Base-by-base conservation (phyloP, 2,113 vertebrate species). In the Papio anubis region DNA sequence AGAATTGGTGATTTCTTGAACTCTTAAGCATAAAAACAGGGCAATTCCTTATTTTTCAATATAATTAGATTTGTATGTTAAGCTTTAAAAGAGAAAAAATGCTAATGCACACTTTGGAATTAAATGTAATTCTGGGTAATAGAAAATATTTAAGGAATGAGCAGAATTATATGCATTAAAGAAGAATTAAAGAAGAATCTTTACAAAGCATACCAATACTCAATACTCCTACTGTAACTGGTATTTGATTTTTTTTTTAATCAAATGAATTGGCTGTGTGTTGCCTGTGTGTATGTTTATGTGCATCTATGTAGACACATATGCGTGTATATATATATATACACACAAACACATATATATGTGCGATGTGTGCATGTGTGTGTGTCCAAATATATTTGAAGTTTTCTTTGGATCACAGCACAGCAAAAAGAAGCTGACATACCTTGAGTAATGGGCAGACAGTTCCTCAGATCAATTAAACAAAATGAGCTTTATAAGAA, bases 401-500 rank as follows among this genome's bases (percentile, higher is more conserved):
- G 8, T 90, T 92, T 93, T 90, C 35, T 70, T 95, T 88, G 45
- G 14, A 76, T 85, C 45, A 80, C 13, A 86, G 40, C n/a, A 72
- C 13, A 95, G 45, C 4, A 76, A 76, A 89, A 93, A 93, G 8
- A 88, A 93, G 78, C 21, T 18, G 8, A 66, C 72, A 66, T 30
- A 55, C 7, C 38, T 75, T 79, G 59, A 96, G 25, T 61, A 88
- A 78, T 21, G 18, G 9, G 32, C 80, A 92, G 80, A 95, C 16
- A 66, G 3, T 35, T 48, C 35, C 57, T 95, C 21, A 86, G 75
- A 93, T 78, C 76, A 72, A 94, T 97, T 96, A 95, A 96, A 75
- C 35, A 57, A 94, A 97, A 96, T 97, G 64, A 95, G 61, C 38
- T 97, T 95, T 94, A 85, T 79, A 66, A 93, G 78, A 75, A 94